Evolutionary conservation across 2,888 invertebrate genomes (phyloP).

Genomic region (Chymomyza caudatula): DNA sequence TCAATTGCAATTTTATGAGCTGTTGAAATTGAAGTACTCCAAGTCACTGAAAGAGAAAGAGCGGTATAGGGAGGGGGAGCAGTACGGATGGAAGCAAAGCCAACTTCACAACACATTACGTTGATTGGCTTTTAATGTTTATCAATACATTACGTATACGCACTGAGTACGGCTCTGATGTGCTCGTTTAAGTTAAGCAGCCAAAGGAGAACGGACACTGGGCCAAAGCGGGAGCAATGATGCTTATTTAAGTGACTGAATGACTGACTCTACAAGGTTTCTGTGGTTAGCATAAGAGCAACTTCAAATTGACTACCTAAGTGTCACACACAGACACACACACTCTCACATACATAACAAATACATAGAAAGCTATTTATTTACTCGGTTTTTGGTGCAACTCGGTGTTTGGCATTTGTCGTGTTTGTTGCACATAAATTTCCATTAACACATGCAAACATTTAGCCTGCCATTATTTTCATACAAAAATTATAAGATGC

Average conservation of each 20-base stretch:
- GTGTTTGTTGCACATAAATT: conserved; percentile 60
- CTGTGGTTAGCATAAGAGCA: conserved; percentile 22
- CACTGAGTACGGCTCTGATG: conserved; percentile 20
- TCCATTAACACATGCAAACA: conserved; percentile 66
- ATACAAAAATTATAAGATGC: conserved; percentile 67
- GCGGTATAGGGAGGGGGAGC: conserved; percentile 7
- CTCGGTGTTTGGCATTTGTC: conserved; percentile 20
- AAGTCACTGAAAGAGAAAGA: conserved; percentile 8
- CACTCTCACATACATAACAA: neutral
- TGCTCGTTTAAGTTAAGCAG: conserved; percentile 14
- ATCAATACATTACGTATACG: conserved; percentile 58
- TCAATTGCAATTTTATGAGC: conserved; percentile 70
- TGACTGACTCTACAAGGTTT: conserved; percentile 22
- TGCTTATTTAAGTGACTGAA: conserved; percentile 21
- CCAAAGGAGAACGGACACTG: neutral
- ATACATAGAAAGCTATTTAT: neutral
- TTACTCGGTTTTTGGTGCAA: neutral
- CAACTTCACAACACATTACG: conserved; percentile 66
- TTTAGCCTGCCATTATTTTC: conserved; percentile 65
- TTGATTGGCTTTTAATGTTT: conserved; percentile 71
- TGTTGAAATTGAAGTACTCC: conserved; percentile 62
- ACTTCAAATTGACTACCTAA: conserved; percentile 47
- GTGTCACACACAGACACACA: neutral
- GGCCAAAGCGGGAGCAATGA: neutral
- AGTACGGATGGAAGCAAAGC: neutral